Percentiles rank a stretch among this genome's conserved stretches.
Evolutionary conservation across 2,797 vertebrate species (phyloP).

Genomic region (Enteromius radiatus): DNA sequence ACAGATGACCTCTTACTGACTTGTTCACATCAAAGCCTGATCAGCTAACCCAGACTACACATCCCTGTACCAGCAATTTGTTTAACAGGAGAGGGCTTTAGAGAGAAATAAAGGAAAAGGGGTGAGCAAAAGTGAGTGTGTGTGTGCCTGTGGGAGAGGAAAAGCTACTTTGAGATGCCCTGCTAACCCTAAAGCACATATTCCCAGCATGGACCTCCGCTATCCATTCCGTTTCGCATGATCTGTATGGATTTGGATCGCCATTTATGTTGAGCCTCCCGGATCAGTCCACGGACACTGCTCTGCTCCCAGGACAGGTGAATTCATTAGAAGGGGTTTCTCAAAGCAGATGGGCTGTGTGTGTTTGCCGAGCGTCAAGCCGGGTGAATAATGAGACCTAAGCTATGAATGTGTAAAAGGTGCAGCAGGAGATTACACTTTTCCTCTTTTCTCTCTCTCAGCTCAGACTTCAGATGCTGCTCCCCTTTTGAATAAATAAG

Average conservation of each 20-base stretch:
- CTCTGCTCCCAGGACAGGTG: slow-evolving; percentile 59
- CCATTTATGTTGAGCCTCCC: slow-evolving; percentile 54
- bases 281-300: slow-evolving; percentile 52
- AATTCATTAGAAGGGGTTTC: slow-evolving; percentile 62
- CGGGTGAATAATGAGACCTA: slow-evolving; percentile 62
- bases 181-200: slow-evolving; percentile 42
- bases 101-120: slow-evolving; percentile 65
- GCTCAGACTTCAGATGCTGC: slow-evolving; percentile 52
- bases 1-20: slow-evolving; percentile 75
- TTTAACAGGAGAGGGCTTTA: slow-evolving; percentile 76
- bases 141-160: slow-evolving; percentile 3
- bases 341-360: slow-evolving; percentile 62
- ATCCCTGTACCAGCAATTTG: slow-evolving; percentile 76
- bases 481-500: slow-evolving; percentile 63
- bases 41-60: slow-evolving; percentile 73
- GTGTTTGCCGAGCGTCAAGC: slow-evolving; percentile 62
- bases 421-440: slow-evolving; percentile 38
- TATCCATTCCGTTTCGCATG: slow-evolving; percentile 35
- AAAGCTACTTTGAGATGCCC: slow-evolving; percentile 32
- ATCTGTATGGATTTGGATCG: slow-evolving; percentile 44
- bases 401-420: slow-evolving; percentile 65
- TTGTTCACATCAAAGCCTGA: slow-evolving; percentile 79
- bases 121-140: slow-evolving; percentile 57
- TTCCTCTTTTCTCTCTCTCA: slow-evolving; percentile 39
- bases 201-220: slow-evolving; percentile 33